Evolutionary conservation across 2,888 invertebrate genomes (phyloP).

Genomic region (Aphidius colemani): DNA sequence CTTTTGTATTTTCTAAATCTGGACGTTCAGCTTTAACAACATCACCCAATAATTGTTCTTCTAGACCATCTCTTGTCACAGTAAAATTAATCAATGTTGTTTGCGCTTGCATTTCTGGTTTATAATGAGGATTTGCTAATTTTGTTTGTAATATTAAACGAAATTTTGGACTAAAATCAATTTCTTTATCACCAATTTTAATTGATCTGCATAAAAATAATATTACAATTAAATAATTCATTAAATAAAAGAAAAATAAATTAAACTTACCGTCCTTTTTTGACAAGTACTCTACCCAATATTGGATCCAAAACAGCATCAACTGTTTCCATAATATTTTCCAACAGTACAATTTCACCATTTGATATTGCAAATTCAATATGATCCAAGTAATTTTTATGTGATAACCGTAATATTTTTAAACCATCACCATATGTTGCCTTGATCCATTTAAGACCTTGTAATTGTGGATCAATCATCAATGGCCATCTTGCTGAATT

Average conservation of each 20-base stretch:
- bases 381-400: conserved; percentile 80
- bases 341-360: conserved; percentile 80
- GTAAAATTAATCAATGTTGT: conserved; percentile 95
- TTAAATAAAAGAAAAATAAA: neutral
- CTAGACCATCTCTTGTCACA: conserved; percentile 89
- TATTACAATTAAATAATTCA: neutral
- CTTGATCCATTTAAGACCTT: conserved; percentile 95
- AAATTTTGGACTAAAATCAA: conserved; percentile 84
- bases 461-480: conserved; percentile 92
- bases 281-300: conserved; percentile 84
- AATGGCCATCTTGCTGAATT: conserved; percentile 92
- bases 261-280: conserved; percentile 72
- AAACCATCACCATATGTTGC: conserved; percentile 77
- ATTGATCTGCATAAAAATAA: conserved; percentile 54
- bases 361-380: conserved; percentile 77
- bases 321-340: conserved; percentile 86
- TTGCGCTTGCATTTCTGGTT: conserved; percentile 96
- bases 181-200: conserved; percentile 90
- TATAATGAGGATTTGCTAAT: conserved; percentile 93
- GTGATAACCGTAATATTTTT: conserved; percentile 76
- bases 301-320: conserved; percentile 91
- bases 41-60: conserved; percentile 90
- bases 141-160: conserved; percentile 89
- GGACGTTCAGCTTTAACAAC: conserved; percentile 93
- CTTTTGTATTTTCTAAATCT: conserved; percentile 82